phyloP scores from a whole-genome alignment of 92 coral and sea anemone genomes.

The Epizoanthus ramosus region DNA sequence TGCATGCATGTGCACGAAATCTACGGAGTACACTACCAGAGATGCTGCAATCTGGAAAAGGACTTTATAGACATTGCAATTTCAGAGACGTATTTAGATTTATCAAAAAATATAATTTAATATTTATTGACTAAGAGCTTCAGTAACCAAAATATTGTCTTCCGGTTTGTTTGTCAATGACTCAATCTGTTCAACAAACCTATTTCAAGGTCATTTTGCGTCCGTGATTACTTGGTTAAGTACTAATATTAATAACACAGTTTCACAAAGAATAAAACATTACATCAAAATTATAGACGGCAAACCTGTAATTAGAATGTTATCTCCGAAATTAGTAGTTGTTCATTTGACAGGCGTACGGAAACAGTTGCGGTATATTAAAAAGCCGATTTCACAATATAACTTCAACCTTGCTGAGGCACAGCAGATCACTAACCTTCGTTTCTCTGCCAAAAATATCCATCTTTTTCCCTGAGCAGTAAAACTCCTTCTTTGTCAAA shows the following conservation, averaged over 20 bases:
- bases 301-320: background rate
- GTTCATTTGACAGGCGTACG: constrained; percentile 23
- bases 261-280: background rate
- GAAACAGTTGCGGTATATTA: background rate
- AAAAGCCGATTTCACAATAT: no score
- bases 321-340: background rate
- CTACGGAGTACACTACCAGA: no score
- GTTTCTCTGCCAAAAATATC: constrained; percentile 91
- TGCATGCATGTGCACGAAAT: no score
- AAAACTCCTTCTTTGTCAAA: constrained; percentile 92
- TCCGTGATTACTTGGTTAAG: no score
- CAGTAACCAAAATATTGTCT: background rate
- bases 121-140: background rate
- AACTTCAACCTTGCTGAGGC: background rate
- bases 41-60: no score
- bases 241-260: no score
- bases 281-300: background rate
- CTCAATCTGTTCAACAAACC: background rate
- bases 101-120: no score
- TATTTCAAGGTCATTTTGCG: background rate
- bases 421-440: constrained; percentile 72
- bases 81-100: no score
- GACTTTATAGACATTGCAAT: no score
- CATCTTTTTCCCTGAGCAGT: constrained; percentile 93
- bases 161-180: background rate